Base-by-base conservation (phyloP, 2,113 vertebrate genomes). In the Scophthalmus maximus region DNA sequence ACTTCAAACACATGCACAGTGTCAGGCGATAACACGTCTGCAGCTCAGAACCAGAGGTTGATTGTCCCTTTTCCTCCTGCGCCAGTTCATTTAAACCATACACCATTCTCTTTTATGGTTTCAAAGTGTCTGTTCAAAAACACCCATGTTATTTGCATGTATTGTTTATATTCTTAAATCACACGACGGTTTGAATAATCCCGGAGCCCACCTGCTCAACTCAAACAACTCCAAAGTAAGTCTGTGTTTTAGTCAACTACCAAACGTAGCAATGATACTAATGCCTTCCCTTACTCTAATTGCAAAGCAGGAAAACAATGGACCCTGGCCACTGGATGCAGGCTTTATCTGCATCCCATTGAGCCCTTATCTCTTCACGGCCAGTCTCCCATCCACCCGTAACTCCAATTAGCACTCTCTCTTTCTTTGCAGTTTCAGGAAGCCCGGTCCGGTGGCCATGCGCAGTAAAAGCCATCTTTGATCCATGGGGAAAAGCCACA, bases 1-100 rank as follows among this genome's bases (percentile, higher is more conserved):
- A 92, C 91, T 91, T 92, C 91, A 92, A 93, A 93, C 91, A 91
- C 79, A 82, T 20, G 59, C 85, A 68, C 68, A 26, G 29, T 65
- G 76, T 69, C 30, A 40, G 72, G 61, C 74, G 92, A 92, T 93
- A 90, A 93, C 89, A 87, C 56, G 38, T 84, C 81, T 85, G 79
- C 81, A 52, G 81, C 88, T 82, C 78, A 81, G 79, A 77, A 62
- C 56, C 58, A 63, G 23, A 44, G 53, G 78, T 85, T 72, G 84
- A 86, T 88, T 88, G 85, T 91, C 86, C 87, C 32, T 81, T 74
- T 78, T 77, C 52, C 79, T 80, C 66, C 64, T 60, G 68, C n/a
- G 8, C 80, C 58, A 73, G 82, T 92, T 90, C 88, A 88, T 81
- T 87, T 83, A 74, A 85, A 88, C 65, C 20, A 40, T 58, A 59